These are phyloP conservation scores for Trichoplusia ni DNA, from an alignment of 1,140 invertebrate genomes.

Conservation along the genomic window DNA sequence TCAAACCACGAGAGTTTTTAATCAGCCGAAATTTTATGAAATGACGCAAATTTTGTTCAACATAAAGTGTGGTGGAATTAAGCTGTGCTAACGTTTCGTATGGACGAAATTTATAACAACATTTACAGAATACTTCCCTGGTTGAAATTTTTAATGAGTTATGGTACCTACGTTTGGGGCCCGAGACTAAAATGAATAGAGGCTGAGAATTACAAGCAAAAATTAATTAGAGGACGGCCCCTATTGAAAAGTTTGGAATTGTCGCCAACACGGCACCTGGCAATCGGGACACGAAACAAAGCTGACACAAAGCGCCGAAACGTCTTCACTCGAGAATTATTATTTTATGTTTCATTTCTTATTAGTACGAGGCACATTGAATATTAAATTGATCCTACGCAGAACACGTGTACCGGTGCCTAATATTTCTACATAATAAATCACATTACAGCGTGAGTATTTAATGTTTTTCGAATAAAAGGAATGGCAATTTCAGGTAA, in stretches of 20 bases:
- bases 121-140: conserved; percentile 42
- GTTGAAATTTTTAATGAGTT: conserved; percentile 52
- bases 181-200: conserved; percentile 38
- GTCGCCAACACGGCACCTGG: conserved; percentile 61
- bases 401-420: conserved; percentile 2
- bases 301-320: conserved; percentile 44
- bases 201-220: conserved; percentile 48
- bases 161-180: conserved; percentile 26
- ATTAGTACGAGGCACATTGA: conserved; percentile 41
- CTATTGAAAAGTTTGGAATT: conserved; percentile 54
- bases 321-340: conserved; percentile 40
- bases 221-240: conserved; percentile 56
- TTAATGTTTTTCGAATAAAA: no score
- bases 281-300: conserved; percentile 49
- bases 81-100: conserved; percentile 7
- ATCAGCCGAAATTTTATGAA: conserved; percentile 24
- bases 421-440: no score
- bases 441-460: no score
- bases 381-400: conserved; percentile 42
- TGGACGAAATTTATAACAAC: conserved; percentile 45
- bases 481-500: no score
- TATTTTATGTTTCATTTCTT: conserved; percentile 43
- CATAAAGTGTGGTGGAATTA: conserved; percentile 23
- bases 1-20: conserved; percentile 22
- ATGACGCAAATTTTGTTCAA: conserved; percentile 25